Conservation (phyloP, 2,113 vertebrate species). For the Neomonachus schauinslandi region DNA sequence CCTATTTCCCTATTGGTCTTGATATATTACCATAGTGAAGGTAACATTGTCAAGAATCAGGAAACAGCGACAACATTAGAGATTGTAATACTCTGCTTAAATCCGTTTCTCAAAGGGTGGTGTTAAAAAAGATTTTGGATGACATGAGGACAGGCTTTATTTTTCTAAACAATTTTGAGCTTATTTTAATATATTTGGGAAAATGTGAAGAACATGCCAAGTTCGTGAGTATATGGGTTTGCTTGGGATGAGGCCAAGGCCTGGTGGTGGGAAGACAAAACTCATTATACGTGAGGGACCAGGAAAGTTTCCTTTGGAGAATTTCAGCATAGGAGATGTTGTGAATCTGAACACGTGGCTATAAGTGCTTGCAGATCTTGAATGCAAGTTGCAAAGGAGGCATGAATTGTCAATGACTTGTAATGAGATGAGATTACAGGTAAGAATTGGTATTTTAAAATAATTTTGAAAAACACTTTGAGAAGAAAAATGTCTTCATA, state of each 20-base stretch:
- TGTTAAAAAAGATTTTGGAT: background rate
- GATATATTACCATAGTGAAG: background rate
- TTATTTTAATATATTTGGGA: background rate
- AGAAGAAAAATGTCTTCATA: background rate
- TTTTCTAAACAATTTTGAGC: slow-evolving; percentile 5
- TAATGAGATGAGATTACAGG: background rate
- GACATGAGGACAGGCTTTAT: background rate
- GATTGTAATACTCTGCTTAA: background rate
- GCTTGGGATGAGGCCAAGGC: background rate
- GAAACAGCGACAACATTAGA: background rate
- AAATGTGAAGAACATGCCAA: background rate
- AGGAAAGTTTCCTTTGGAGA: background rate
- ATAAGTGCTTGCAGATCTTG: background rate
- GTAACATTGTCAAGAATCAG: background rate
- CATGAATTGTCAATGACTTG: background rate
- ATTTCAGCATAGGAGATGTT: background rate
- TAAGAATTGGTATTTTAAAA: slow-evolving; percentile 11
- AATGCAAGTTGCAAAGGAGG: background rate
- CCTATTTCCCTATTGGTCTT: background rate
- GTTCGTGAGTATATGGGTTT: background rate
- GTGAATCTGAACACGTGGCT: background rate
- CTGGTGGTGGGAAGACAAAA: background rate
- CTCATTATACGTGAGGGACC: background rate
- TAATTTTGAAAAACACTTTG: slow-evolving; percentile 7
- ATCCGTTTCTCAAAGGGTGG: background rate